Percentiles rank a stretch among this genome's conserved stretches.
phyloP scores from a whole-genome alignment of 2,113 vertebrate genomes.

The Etia nguti region DNA sequence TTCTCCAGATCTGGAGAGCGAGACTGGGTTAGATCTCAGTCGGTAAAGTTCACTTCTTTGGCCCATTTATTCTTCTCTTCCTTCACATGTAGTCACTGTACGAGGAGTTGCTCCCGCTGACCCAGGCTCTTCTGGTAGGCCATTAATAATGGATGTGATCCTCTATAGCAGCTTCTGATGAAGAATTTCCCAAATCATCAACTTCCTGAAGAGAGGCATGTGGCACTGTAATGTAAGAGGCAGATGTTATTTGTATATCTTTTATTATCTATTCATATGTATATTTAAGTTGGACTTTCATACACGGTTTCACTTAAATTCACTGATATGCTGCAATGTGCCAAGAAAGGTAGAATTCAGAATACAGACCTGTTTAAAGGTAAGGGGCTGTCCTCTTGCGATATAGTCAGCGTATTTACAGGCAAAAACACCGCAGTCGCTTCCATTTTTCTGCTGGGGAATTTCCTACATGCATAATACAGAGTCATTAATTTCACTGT shows the following conservation, averaged over 20 bases:
- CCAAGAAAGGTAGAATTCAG: background rate
- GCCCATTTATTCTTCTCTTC: background rate
- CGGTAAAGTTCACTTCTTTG: slow-evolving; percentile 25
- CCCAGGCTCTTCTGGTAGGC: background rate
- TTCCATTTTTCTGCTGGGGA: slow-evolving; percentile 88
- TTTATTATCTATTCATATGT: background rate
- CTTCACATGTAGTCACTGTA: background rate
- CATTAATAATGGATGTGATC: background rate
- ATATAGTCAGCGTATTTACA: slow-evolving; percentile 93
- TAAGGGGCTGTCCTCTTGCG: slow-evolving; percentile 77
- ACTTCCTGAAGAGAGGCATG: slow-evolving; percentile 89
- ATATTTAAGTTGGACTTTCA: background rate
- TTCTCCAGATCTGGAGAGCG: background rate
- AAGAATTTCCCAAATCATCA: slow-evolving; percentile 95
- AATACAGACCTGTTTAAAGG: slow-evolving; percentile 82
- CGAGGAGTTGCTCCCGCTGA: background rate
- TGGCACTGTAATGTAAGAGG: slow-evolving; percentile 72
- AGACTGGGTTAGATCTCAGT: background rate
- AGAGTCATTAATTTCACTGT: background rate
- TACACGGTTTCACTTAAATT: background rate
- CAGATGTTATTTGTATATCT: background rate
- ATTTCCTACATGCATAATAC: slow-evolving; percentile 76
- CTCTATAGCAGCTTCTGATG: slow-evolving; percentile 83
- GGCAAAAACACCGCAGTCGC: slow-evolving; percentile 89
- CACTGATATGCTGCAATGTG: background rate